Percentiles rank a stretch among this genome's conserved stretches.
These are phyloP conservation scores for Campylomormyrus tamandua DNA, from an alignment of 2,113 vertebrate genomes.

Conservation along the genomic window DNA sequence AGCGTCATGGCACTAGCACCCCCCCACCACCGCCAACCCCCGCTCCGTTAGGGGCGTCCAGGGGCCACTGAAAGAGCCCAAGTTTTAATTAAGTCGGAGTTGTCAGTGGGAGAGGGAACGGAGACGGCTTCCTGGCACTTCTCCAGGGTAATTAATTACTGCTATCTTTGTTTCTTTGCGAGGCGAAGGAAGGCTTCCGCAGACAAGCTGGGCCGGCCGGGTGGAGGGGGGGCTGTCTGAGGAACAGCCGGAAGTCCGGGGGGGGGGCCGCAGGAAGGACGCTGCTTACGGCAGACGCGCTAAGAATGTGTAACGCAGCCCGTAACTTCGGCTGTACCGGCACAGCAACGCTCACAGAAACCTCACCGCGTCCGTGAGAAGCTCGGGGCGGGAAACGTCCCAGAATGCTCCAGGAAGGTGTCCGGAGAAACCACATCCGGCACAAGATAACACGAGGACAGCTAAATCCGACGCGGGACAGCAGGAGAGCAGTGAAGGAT, in stretches of 20 bases:
- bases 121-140: constrained; percentile 80
- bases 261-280: background rate
- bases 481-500: background rate
- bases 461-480: background rate
- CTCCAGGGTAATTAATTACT: constrained; percentile 83
- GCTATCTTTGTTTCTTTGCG: constrained; percentile 82
- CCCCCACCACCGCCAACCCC: constrained; percentile 67
- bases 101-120: constrained; percentile 50
- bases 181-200: constrained; percentile 64
- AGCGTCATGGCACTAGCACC: constrained; percentile 53
- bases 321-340: background rate
- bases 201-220: constrained; percentile 21
- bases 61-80: constrained; percentile 77
- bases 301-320: background rate
- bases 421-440: background rate
- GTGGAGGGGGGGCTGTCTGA: constrained; percentile 26
- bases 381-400: background rate
- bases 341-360: background rate
- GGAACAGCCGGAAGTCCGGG: background rate
- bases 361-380: background rate
- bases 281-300: background rate
- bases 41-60: constrained; percentile 72
- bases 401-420: background rate
- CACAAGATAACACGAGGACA: background rate
- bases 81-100: constrained; percentile 86